A percentile compares a stretch with the other conserved stretches of the same genome.
Evolutionary conservation across 2,113 vertebrate genomes (phyloP).

Genomic region (Pelvicachromis taeniatus): DNA sequence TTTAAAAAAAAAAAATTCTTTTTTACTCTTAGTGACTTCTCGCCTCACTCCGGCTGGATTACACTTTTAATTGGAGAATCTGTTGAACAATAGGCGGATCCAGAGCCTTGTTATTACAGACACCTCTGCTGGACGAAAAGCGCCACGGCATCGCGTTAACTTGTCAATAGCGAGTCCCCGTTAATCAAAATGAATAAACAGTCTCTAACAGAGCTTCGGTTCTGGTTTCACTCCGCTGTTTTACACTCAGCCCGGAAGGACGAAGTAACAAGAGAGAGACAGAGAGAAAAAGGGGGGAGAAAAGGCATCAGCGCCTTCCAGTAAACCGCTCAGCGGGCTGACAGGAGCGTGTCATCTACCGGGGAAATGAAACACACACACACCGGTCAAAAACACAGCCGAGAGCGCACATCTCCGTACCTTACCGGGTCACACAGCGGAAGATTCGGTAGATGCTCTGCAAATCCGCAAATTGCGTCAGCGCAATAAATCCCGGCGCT

Average conservation of each 20-base stretch:
- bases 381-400: background rate
- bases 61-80: conserved; percentile 1
- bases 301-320: background rate
- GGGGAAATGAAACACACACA: background rate
- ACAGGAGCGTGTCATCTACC: background rate
- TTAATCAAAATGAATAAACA: background rate
- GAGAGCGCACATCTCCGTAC: background rate
- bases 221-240: background rate
- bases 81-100: background rate
- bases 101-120: background rate
- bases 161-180: background rate
- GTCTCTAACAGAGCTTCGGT: background rate
- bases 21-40: background rate
- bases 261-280: background rate
- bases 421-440: background rate
- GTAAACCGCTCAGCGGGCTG: background rate
- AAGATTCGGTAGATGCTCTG: background rate
- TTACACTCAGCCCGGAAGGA: background rate
- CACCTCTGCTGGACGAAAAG: background rate
- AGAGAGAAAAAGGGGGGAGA: background rate
- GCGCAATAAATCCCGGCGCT: background rate
- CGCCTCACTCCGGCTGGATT: background rate
- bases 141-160: background rate
- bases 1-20: too few species aligned
- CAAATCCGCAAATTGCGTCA: background rate